Conservation (phyloP, 2,888 invertebrate species). For the Drosophila emarginata region DNA sequence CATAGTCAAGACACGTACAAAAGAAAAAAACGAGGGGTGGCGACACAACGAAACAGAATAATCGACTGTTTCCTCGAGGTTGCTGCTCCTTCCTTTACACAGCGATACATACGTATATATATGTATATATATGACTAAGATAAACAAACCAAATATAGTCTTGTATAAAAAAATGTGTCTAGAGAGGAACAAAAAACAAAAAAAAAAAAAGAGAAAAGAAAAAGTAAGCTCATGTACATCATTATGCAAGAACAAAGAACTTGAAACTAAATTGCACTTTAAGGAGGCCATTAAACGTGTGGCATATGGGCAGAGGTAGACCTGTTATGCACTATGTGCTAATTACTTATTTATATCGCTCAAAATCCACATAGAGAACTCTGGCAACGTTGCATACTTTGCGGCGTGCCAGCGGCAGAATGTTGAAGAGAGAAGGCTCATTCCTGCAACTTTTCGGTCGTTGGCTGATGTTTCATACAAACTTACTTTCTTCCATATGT, state of each 20-base stretch:
- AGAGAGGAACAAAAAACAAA: not conserved
- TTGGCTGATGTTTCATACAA: not conserved
- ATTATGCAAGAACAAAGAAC: conserved; percentile 65
- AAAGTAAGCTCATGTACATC: conserved; percentile 37
- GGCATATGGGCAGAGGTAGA: conserved; percentile 18
- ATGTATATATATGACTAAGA: conserved; percentile 1
- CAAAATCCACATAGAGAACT: conserved; percentile 29
- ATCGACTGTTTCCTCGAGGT: conserved; percentile 1
- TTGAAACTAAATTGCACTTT: conserved; percentile 67
- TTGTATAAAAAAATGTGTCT: not conserved
- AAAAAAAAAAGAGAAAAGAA: conserved; percentile 4
- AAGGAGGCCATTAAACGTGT: conserved; percentile 66
- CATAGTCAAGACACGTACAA: conserved; percentile 21
- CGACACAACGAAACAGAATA: not conserved
- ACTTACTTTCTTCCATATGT: not conserved
- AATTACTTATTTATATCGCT: conserved; percentile 70
- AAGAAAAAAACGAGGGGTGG: not conserved
- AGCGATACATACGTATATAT: not conserved
- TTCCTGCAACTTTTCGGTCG: conserved; percentile 1
- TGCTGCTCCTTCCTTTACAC: not conserved
- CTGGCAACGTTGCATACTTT: conserved; percentile 34
- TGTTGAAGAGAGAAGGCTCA: conserved; percentile 14
- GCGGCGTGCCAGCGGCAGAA: conserved; percentile 31
- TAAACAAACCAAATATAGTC: conserved; percentile 14
- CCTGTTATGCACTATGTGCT: conserved; percentile 58